These are phyloP conservation scores for Phragmatobia fuliginosa DNA, from an alignment of 2,888 invertebrate genomes.

Conservation along the genomic window DNA sequence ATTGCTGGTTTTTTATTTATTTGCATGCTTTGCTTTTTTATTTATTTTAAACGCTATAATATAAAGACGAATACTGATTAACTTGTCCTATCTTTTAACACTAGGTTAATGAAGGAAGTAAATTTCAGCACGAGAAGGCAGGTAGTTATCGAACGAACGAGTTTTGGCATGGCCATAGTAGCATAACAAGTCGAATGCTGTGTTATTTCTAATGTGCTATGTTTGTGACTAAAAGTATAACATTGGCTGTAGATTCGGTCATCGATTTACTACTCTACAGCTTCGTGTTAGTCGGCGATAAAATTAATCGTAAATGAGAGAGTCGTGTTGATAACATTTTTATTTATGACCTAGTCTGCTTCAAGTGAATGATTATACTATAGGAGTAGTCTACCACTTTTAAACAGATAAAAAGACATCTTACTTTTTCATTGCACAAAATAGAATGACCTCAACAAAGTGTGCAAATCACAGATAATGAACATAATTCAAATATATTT, in stretches of 20 bases:
- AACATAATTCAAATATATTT: not conserved
- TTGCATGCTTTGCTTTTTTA: conserved; percentile 30
- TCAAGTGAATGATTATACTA: not conserved
- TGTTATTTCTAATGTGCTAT: conserved; percentile 40
- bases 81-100: conserved; percentile 61
- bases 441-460: not conserved
- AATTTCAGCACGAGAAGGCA: conserved; percentile 64
- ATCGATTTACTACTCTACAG: not conserved
- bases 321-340: not conserved
- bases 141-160: conserved; percentile 62
- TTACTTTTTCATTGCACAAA: not conserved
- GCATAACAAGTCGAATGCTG: conserved; percentile 23
- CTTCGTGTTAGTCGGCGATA: not conserved
- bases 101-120: conserved; percentile 72
- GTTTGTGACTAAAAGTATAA: conserved; percentile 15
- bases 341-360: not conserved
- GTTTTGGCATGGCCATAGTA: conserved; percentile 38
- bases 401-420: not conserved
- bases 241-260: not conserved
- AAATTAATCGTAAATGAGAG: not conserved
- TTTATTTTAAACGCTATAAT: conserved; percentile 25
- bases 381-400: not conserved
- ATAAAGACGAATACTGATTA: conserved; percentile 39
- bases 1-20: not conserved
- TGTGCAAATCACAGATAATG: not conserved